A percentile compares a stretch with the other conserved stretches of the same genome.
phyloP scores from a whole-genome alignment of 2,888 invertebrate species.

The Napeogenes inachia region DNA sequence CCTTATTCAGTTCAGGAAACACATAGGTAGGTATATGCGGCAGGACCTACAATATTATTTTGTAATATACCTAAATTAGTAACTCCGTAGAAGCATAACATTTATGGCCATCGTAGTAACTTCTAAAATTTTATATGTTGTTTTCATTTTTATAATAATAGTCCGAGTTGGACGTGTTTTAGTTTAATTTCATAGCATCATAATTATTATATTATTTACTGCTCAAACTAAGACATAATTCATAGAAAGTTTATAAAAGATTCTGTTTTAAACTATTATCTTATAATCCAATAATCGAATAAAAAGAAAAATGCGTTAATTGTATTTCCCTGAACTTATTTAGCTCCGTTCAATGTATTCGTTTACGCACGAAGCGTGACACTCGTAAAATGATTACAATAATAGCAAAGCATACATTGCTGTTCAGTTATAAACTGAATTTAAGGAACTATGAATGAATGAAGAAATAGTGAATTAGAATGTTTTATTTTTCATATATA shows the following conservation, averaged over 20 bases:
- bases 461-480: not conserved
- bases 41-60: no score
- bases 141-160: no score
- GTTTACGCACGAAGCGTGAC: slow-evolving; percentile 18
- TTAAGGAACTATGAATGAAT: slow-evolving; percentile 4
- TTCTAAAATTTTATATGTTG: no score
- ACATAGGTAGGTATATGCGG: no score
- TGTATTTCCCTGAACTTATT: slow-evolving; percentile 24
- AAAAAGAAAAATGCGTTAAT: slow-evolving; percentile 13
- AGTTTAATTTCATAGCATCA: no score
- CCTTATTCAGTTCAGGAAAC: no score
- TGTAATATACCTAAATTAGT: no score
- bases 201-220: no score
- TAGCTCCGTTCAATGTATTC: slow-evolving; percentile 18
- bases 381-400: not conserved
- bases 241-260: not conserved
- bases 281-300: slow-evolving; percentile 2
- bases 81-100: no score
- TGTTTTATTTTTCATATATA: not conserved
- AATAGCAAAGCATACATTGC: slow-evolving; percentile 14
- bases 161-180: no score
- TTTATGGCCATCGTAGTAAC: no score
- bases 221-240: no score
- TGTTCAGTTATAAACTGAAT: not conserved
- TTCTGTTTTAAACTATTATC: slow-evolving; percentile 5